Conservation (phyloP, 2,113 vertebrate species). For the Archocentrus centrarchus region DNA sequence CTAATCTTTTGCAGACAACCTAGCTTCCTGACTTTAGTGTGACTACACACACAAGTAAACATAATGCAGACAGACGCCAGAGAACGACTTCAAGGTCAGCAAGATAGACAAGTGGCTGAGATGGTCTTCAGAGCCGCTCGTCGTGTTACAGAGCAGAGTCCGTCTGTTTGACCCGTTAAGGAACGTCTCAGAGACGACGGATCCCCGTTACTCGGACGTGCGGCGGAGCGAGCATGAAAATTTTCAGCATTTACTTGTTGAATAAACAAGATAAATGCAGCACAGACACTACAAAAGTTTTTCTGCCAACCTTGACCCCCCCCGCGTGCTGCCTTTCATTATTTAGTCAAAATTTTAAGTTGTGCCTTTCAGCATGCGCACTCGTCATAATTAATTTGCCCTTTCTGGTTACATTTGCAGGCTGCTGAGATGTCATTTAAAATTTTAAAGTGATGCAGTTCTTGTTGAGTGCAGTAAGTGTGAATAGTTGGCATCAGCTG, state of each 20-base stretch:
- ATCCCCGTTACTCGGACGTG: rapidly evolving
- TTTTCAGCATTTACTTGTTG: rapidly evolving
- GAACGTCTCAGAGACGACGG: not conserved
- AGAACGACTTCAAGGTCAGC: not conserved
- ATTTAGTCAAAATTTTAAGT: not conserved
- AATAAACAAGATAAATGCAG: not conserved
- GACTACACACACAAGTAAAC: not conserved
- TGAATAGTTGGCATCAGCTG: not conserved
- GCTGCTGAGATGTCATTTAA: not conserved
- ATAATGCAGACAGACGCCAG: not conserved
- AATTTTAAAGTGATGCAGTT: not conserved
- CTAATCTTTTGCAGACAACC: not conserved
- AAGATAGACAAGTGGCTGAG: not conserved
- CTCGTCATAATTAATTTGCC: not conserved
- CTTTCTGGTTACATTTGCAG: not conserved
- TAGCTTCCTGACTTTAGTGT: not conserved
- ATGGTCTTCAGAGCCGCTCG: not conserved
- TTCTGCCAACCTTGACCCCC: not conserved
- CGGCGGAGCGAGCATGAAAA: not conserved
- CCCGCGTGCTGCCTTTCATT: not conserved
- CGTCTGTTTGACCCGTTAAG: not conserved
- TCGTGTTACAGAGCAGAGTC: not conserved
- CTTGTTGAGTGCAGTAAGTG: not conserved
- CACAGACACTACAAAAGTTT: not conserved
- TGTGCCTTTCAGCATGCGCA: not conserved